Base-by-base conservation (phyloP, 2,888 invertebrate species). In the Amaurobius ferox region DNA sequence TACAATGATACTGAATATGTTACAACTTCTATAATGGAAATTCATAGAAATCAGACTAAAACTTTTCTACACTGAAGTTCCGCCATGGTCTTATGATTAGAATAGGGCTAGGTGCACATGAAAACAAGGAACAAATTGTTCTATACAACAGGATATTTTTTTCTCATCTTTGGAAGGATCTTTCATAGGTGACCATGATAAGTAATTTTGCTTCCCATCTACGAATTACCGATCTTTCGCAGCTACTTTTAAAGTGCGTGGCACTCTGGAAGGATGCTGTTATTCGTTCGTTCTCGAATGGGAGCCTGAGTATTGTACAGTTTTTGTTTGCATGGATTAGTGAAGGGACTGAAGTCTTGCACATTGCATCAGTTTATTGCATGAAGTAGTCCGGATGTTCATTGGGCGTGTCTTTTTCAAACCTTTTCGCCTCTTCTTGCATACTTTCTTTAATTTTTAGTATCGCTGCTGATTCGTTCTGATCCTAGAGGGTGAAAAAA, bases 371-470 rank as follows among this genome's bases (percentile, higher is more conserved):
- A 66, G 61, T 81, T 89, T 96, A 97, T 95, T 96, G 97, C 96
- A 97, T 97, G 93, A 96, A 97, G 80, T 97, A 97, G 93, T 97
- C 97, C 92, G 97, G 96, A 92, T 97, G 97, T 44, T 89, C 97
- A 64, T 89, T 88, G 23, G 90, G 90, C 90, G 97, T 96, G 93
- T 97, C 97, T 94, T 97, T 97, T 93, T 98, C 97, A 93, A 97
- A 97, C 93, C 98, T 95, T 94, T 98, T 98, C 92, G 98, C 98
- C 93, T 99, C 99, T 93, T 99, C 98, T 93, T 99, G 98, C 98
- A 99, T 98, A 94, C 97, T 98, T 93, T 98, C 98, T 94, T 99
- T 99, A 93, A 99, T 99, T 94, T 99, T 99, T 93, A 98, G 94
- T 93, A 99, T 99, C 94, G 98, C 99, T 92, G 98, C 98, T 91